Conservation (phyloP, 2,888 invertebrate genomes). For the Resseliella maxima region DNA sequence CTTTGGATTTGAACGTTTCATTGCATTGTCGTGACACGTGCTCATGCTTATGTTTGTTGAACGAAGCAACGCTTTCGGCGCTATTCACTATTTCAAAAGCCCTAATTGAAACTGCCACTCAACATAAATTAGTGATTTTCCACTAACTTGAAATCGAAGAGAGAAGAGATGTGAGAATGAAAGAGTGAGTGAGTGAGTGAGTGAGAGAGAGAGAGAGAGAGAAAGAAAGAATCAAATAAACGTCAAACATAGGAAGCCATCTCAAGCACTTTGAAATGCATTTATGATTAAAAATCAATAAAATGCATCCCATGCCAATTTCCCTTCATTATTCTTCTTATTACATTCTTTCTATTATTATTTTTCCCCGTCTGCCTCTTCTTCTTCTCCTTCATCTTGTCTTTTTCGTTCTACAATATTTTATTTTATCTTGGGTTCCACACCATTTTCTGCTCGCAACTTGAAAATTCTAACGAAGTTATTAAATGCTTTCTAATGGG, state of each 20-base stretch:
- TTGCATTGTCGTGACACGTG: background rate
- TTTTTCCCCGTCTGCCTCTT: background rate
- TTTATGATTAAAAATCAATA: conserved; percentile 55
- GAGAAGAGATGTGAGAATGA: too few species aligned
- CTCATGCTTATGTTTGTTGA: background rate
- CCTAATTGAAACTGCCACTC: conserved; percentile 48
- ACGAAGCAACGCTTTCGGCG: background rate
- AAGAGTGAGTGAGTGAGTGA: too few species aligned
- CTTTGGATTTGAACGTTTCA: background rate
- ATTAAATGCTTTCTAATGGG: conserved; percentile 46
- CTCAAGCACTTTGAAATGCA: conserved; percentile 47
- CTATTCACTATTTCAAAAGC: conserved; percentile 12
- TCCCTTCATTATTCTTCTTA: conserved; percentile 13
- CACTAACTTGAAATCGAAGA: conserved; percentile 29
- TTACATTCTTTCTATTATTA: background rate
- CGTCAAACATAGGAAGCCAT: conserved; percentile 5
- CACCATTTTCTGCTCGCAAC: background rate
- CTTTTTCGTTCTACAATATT: background rate
- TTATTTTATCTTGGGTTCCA: too few species aligned
- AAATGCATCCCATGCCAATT: conserved; percentile 53
- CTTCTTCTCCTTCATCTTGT: background rate
- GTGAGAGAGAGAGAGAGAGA: too few species aligned
- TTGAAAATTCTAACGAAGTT: conserved; percentile 33
- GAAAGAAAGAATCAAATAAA: conserved; percentile 11
- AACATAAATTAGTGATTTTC: conserved; percentile 33